These are phyloP conservation scores for Globia sparganii DNA, from an alignment of 2,888 invertebrate genomes.

Conservation along the genomic window DNA sequence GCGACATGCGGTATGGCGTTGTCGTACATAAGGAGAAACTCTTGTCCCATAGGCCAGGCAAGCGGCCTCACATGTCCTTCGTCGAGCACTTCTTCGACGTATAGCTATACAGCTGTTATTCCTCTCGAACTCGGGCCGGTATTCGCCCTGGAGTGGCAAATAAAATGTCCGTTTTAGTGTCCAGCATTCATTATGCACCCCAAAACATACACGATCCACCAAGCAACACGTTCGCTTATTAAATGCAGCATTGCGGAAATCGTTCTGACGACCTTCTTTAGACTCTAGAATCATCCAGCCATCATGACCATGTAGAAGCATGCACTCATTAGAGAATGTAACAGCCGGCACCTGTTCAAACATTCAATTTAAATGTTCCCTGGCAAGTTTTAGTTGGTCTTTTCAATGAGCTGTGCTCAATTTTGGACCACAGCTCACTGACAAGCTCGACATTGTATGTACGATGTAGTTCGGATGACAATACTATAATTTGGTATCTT, in stretches of 20 bases:
- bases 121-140: not conserved
- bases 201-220: not conserved
- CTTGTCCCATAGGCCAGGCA: not conserved
- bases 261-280: not conserved
- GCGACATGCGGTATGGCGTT: not conserved
- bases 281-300: not conserved
- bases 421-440: too few species aligned
- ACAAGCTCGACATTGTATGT: too few species aligned
- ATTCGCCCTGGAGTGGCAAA: not conserved
- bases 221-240: not conserved
- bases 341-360: not conserved
- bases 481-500: too few species aligned
- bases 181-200: not conserved
- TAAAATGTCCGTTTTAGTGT: too few species aligned
- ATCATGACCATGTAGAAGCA: too few species aligned
- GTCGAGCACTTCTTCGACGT: not conserved
- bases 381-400: not conserved
- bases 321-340: not conserved
- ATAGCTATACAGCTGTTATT: not conserved
- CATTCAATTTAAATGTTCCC: not conserved
- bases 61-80: not conserved
- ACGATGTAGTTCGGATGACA: too few species aligned
- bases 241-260: not conserved
- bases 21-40: not conserved
- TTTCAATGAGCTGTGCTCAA: not conserved